Evolutionary conservation across 2,888 invertebrate genomes (phyloP).

Genomic region (Dolichopus griseipennis): DNA sequence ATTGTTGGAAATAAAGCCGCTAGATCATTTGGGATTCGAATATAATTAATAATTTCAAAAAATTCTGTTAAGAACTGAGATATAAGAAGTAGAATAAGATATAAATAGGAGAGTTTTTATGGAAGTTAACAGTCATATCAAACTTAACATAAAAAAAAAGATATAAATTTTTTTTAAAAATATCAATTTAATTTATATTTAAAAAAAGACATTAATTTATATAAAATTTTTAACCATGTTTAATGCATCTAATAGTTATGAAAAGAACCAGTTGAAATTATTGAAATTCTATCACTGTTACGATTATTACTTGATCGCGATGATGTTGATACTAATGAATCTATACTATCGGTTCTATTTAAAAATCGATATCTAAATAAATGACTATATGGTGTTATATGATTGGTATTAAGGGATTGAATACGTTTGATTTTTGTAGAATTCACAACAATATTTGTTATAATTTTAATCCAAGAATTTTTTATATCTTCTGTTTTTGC

Average conservation of each 20-base stretch:
- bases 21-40: too few relatives aligned
- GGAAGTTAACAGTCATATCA: too few relatives aligned
- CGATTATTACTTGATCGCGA: background rate
- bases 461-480: background rate
- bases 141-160: too few relatives aligned
- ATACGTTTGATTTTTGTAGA: background rate
- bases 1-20: too few relatives aligned
- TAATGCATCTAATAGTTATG: background rate
- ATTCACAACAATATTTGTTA: background rate
- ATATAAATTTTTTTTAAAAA: too few relatives aligned
- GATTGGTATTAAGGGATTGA: background rate
- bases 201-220: too few relatives aligned
- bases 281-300: background rate
- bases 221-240: too few relatives aligned
- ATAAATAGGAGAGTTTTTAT: too few relatives aligned
- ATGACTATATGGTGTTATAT: background rate
- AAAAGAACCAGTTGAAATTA: background rate
- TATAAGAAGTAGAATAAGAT: too few relatives aligned
- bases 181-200: too few relatives aligned
- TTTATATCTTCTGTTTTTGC: background rate
- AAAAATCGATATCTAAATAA: background rate
- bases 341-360: background rate
- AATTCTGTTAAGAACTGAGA: too few relatives aligned
- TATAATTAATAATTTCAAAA: too few relatives aligned
- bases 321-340: background rate